Evolutionary conservation across 2,797 vertebrate species (phyloP).

Genomic region (Enteromius argenteus): DNA sequence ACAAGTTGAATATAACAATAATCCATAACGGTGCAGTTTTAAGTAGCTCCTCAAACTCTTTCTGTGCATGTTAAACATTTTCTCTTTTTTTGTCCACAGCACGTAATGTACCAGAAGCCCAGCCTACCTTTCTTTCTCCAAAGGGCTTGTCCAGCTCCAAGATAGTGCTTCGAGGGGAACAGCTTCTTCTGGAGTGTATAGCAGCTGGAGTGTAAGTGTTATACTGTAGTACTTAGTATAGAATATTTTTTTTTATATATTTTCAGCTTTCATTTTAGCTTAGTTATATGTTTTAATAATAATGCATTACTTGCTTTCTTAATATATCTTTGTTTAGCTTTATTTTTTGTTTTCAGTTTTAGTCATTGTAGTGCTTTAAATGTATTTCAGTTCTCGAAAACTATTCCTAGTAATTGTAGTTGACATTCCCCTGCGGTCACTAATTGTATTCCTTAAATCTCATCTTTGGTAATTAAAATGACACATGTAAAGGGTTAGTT

Average conservation of each 20-base stretch:
- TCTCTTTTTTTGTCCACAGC: slow-evolving; percentile 73
- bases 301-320: not conserved
- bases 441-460: not conserved
- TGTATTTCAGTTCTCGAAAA: not conserved
- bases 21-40: not conserved
- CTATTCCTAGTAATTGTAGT: not conserved
- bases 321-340: not conserved
- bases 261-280: no score
- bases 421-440: not conserved
- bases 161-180: slow-evolving; percentile 91
- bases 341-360: not conserved
- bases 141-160: slow-evolving; percentile 87
- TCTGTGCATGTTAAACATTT: slow-evolving; percentile 30
- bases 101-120: slow-evolving; percentile 86
- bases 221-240: not conserved
- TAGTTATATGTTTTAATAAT: no score
- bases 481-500: not conserved
- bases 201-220: slow-evolving; percentile 91
- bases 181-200: slow-evolving; percentile 94
- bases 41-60: not conserved
- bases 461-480: not conserved
- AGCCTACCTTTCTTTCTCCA: slow-evolving; percentile 91
- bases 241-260: not conserved
- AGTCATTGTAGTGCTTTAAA: not conserved
- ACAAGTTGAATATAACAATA: not conserved